Evolutionary conservation across 2,113 vertebrate species (phyloP).

Genomic region (Embiotoca jacksoni): DNA sequence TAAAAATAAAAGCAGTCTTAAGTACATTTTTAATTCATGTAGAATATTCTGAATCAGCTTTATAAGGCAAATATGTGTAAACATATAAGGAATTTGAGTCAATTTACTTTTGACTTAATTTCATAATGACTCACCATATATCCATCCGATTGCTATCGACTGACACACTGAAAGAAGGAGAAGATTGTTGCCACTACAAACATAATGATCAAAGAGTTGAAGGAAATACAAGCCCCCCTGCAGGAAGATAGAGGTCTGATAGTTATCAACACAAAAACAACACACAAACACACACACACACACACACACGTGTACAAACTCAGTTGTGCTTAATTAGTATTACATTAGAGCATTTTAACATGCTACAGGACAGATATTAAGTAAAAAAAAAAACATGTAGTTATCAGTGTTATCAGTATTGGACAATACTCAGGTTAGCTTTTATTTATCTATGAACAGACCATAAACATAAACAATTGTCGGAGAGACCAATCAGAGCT

Average conservation of each 20-base stretch:
- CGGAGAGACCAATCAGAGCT: neutral
- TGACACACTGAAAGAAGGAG: conserved; percentile 81
- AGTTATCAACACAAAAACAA: conserved; percentile 29
- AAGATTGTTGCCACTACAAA: conserved; percentile 82
- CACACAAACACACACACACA: neutral
- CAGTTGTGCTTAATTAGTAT: neutral
- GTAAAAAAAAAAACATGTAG: neutral
- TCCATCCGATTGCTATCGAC: conserved; percentile 80
- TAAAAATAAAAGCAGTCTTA: conserved; percentile 1
- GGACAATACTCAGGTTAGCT: neutral
- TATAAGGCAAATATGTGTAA: conserved; percentile 2
- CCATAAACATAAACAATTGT: neutral
- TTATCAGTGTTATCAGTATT: neutral
- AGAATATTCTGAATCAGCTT: neutral
- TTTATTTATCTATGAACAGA: neutral
- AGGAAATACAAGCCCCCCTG: conserved; percentile 83
- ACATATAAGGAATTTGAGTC: neutral
- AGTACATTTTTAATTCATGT: neutral
- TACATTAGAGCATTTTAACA: neutral
- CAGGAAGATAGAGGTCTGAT: conserved; percentile 9
- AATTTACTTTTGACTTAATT: neutral
- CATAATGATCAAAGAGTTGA: conserved; percentile 83
- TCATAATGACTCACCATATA: conserved; percentile 77
- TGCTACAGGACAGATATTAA: neutral
- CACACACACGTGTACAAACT: neutral